Percentiles rank a stretch among this genome's conserved stretches.
Conservation (phyloP, 2,888 invertebrate species). For the Iselma pallidipennis region DNA sequence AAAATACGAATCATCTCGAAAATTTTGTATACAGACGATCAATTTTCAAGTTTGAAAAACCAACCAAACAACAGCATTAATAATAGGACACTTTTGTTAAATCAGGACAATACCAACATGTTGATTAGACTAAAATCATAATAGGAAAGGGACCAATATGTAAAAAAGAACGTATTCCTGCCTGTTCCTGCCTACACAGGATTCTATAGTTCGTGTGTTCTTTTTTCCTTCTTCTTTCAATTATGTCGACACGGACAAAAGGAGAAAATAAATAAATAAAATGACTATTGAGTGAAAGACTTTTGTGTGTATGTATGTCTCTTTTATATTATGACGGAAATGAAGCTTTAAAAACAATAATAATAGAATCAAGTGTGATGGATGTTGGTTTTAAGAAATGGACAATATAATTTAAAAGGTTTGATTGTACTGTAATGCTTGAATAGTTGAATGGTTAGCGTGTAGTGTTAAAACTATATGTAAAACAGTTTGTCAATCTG, state of each 20-base stretch:
- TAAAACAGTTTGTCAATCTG: background rate
- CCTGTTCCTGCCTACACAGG: background rate
- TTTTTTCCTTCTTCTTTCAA: background rate
- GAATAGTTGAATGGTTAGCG: background rate
- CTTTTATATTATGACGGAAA: conserved; percentile 2
- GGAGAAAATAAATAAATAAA: background rate
- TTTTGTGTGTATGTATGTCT: background rate
- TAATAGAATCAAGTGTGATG: background rate
- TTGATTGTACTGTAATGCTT: background rate
- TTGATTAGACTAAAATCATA: conserved; percentile 3
- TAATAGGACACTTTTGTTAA: no score
- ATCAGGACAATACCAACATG: conserved; percentile 7
- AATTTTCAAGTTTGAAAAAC: no score
- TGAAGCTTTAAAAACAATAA: conserved; percentile 1
- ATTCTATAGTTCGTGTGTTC: background rate
- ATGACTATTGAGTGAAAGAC: conserved; percentile 1
- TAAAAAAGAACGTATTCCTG: no score
- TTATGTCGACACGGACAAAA: background rate
- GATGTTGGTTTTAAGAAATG: background rate
- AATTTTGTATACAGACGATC: no score
- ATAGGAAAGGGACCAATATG: no score
- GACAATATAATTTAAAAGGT: background rate
- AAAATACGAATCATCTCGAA: no score
- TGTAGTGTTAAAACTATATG: background rate
- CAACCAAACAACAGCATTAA: no score